Evolutionary conservation across 1,140 invertebrate species (phyloP).

Genomic region (Hydropsyche tenuis): DNA sequence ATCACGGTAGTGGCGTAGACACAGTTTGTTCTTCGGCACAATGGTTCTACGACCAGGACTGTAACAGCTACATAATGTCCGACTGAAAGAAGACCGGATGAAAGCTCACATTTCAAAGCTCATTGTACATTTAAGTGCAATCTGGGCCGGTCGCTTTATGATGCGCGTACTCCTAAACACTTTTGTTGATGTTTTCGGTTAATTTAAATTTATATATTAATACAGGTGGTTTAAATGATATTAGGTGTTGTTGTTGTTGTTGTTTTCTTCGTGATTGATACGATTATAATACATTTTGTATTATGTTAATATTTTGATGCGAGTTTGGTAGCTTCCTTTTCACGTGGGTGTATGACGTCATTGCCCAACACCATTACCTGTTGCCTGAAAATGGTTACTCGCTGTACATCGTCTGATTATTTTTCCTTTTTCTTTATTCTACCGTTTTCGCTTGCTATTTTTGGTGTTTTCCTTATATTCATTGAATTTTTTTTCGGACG

Average conservation of each 20-base stretch:
- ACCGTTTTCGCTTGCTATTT: neutral
- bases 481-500: neutral
- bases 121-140: constrained; percentile 21
- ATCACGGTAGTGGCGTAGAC: neutral
- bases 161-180: neutral
- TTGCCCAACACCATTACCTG: constrained; percentile 26
- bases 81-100: constrained; percentile 20
- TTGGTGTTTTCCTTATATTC: neutral
- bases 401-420: neutral
- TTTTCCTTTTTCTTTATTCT: neutral
- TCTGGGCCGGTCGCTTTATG: constrained; percentile 29
- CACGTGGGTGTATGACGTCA: constrained; percentile 30
- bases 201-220: neutral
- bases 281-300: too few species aligned
- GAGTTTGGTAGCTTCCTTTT: neutral
- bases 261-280: too few species aligned
- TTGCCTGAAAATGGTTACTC: constrained; percentile 20
- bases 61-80: neutral
- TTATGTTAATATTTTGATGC: too few species aligned
- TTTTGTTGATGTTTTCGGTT: neutral
- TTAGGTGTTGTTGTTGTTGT: too few species aligned
- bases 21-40: neutral
- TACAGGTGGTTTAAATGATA: too few species aligned
- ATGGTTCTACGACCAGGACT: neutral
- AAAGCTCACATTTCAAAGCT: constrained; percentile 27